Conservation (phyloP, 2,797 vertebrate genomes). For the Australoheros facetus region DNA sequence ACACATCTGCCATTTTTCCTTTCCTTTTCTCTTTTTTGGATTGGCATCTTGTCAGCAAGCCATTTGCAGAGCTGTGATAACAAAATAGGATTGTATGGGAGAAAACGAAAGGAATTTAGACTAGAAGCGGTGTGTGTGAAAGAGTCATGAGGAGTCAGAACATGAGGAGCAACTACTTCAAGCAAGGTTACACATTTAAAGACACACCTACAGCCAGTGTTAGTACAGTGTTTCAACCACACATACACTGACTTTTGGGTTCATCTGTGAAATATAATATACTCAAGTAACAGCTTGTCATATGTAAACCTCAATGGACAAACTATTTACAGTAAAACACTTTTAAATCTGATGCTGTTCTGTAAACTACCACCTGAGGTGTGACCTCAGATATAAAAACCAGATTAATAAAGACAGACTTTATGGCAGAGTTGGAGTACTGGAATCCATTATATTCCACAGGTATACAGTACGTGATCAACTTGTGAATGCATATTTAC, state of each 20-base stretch:
- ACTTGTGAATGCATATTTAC: background rate
- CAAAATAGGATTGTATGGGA: slow-evolving; percentile 29
- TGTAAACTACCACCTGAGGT: too few relatives aligned
- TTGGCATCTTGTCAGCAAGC: slow-evolving; percentile 40
- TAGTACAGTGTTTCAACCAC: background rate
- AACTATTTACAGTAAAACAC: background rate
- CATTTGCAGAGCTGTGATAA: slow-evolving; percentile 59
- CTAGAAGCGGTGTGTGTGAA: background rate
- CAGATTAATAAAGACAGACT: background rate
- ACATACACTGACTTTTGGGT: background rate
- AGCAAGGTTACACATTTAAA: slow-evolving; percentile 2
- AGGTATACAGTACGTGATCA: background rate
- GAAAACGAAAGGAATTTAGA: slow-evolving; percentile 15
- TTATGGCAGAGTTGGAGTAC: background rate
- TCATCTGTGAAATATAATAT: background rate
- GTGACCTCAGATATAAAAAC: background rate
- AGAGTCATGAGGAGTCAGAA: background rate
- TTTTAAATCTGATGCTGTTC: too few relatives aligned
- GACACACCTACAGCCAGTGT: background rate
- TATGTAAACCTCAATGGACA: rapidly evolving
- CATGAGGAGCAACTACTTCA: background rate
- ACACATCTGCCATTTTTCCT: slow-evolving; percentile 28
- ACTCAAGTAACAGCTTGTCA: background rate
- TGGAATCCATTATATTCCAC: background rate
- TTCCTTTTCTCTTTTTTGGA: background rate